Percentiles rank a stretch among this genome's conserved stretches.
These are phyloP conservation scores for Pangasius krempfi DNA, from an alignment of 2,797 vertebrate species.

Conservation along the genomic window DNA sequence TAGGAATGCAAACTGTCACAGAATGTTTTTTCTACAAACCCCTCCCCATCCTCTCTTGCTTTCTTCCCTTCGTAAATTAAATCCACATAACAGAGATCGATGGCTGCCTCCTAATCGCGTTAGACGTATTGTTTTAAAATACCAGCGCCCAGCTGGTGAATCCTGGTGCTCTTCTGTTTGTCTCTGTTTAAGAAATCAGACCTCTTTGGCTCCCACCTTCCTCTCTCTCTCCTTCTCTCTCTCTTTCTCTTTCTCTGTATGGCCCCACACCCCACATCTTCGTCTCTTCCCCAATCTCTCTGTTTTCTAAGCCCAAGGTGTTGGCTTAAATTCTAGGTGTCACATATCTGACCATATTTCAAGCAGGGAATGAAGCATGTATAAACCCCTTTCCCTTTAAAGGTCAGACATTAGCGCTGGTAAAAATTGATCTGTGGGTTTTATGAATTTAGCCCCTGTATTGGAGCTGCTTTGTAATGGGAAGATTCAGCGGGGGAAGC, in stretches of 20 bases:
- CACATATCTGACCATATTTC: slow-evolving; percentile 92
- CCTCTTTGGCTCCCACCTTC: slow-evolving; percentile 72
- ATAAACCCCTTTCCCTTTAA: slow-evolving; percentile 87
- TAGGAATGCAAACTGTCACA: slow-evolving; percentile 51
- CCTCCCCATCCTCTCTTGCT: slow-evolving; percentile 42
- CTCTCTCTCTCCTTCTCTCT: slow-evolving; percentile 57
- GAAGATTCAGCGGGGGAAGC: slow-evolving; percentile 95
- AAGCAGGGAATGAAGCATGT: slow-evolving; percentile 87
- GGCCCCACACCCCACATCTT: slow-evolving; percentile 74
- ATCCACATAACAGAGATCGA: slow-evolving; percentile 77
- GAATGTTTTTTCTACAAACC: slow-evolving; percentile 41
- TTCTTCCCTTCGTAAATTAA: slow-evolving; percentile 72
- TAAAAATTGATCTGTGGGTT: slow-evolving; percentile 93
- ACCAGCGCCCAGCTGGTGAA: slow-evolving; percentile 78
- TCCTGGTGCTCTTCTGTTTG: slow-evolving; percentile 79
- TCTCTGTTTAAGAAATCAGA: slow-evolving; percentile 79
- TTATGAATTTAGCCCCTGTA: slow-evolving; percentile 97
- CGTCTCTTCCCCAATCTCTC: slow-evolving; percentile 74
- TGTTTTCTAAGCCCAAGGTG: slow-evolving; percentile 85
- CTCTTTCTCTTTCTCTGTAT: slow-evolving; percentile 65
- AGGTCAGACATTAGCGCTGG: slow-evolving; percentile 98
- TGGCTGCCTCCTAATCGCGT: slow-evolving; percentile 78
- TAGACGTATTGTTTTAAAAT: slow-evolving; percentile 83
- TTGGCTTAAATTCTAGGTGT: slow-evolving; percentile 86
- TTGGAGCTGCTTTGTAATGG: slow-evolving; percentile 93